These are phyloP conservation scores for Australoheros scitulus DNA, from an alignment of 2,113 vertebrate species.

Conservation along the genomic window DNA sequence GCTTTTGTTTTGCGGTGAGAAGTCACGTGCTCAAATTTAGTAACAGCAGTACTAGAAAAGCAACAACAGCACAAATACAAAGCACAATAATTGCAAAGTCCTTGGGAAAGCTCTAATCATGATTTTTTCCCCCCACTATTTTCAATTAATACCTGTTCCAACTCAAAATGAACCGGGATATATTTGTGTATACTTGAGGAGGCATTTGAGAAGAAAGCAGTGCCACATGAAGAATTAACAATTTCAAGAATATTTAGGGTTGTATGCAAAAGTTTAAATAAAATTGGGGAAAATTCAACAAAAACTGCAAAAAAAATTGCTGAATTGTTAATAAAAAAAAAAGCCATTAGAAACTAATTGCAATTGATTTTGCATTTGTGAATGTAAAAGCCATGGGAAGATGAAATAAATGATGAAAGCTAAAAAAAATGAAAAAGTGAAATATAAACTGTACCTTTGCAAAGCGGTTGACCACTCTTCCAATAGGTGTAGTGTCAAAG, in stretches of 20 bases:
- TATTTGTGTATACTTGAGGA: neutral
- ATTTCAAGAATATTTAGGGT: no score
- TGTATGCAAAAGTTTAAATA: neutral
- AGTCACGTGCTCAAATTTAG: no score
- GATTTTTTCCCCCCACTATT: no score
- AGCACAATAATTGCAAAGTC: no score
- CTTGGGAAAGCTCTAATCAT: no score
- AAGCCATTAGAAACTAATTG: neutral
- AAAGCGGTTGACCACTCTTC: slow-evolving; percentile 95
- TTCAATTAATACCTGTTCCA: no score
- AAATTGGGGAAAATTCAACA: neutral
- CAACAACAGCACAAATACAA: no score
- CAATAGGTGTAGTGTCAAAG: slow-evolving; percentile 93
- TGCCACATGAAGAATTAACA: no score
- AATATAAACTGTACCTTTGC: slow-evolving; percentile 82
- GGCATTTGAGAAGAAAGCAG: neutral
- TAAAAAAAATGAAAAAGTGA: neutral
- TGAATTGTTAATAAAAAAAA: no score
- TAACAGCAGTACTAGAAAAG: no score
- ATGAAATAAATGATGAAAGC: neutral
- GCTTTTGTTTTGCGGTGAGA: neutral
- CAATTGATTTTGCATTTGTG: neutral
- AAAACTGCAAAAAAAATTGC: no score
- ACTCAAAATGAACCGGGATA: neutral
- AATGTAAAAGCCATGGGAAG: neutral